Evolutionary conservation across 2,113 vertebrate genomes (phyloP), one percentile per base, ranked within the genome.

Genomic region (Eulemur macaco): DNA sequence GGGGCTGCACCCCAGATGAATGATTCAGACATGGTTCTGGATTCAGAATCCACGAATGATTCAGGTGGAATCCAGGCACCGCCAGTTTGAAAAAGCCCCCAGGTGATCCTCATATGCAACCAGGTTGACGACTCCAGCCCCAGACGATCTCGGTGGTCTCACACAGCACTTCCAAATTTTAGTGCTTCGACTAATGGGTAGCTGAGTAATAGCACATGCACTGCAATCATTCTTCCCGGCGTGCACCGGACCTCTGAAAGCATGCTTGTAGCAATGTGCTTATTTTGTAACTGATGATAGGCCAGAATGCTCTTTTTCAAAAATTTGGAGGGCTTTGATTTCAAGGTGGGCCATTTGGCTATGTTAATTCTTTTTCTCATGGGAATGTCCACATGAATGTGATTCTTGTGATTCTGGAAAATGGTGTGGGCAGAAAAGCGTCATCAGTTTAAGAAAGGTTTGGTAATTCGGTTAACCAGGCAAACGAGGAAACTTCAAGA

Each of bases 121-220:
- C 14, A 4, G 23, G 4, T 17, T 17, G 76, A 15, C 0, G 3
- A 29, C 29, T 12, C 12, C 15, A 42, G 58, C 45, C 68, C 17
- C 20, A 42, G 58, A 37, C 9, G 84, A 56, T 8, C 11, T 37
- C 56, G 34, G 2, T 34, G 37, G 50, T 83, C 66, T 52, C n/a
- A 29, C 0, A 10, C 2, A 7, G 34, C 18, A 58, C 10, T 3
- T 60, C 18, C 31, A 25, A 8, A 9, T 34, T 18, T 45, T 37
- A 2, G n/a, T 0, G 9, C 12, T 87, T 34, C 21, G 42, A 50
- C 31, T 21, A 3, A 6, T 18, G 56, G 25, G 11, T 15, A 31
- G 29, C 77, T 69, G 27, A 47, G 29, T 29, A 13, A 31, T 2
- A 27, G 60, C 0, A 13, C n/a, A 10, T 18, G 23, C 3, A 21